A percentile compares a stretch with the other conserved stretches of the same genome.
phyloP scores from a whole-genome alignment of 2,797 vertebrate species.

The Meda fulgida region DNA sequence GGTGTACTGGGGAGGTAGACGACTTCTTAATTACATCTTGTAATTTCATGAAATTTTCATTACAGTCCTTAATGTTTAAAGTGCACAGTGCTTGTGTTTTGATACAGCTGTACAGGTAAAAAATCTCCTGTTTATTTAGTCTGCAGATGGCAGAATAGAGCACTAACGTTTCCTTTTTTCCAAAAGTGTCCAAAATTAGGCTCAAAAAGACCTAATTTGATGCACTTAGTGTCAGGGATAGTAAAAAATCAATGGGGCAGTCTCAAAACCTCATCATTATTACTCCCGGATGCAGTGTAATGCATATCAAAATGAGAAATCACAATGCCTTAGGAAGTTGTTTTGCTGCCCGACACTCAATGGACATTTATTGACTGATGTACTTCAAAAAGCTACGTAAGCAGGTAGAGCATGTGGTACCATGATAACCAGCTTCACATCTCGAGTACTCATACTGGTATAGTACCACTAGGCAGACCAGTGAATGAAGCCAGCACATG shows the following conservation, averaged over 20 bases:
- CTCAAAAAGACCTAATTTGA: neutral
- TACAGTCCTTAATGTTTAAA: constrained; percentile 38
- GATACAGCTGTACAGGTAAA: constrained; percentile 28
- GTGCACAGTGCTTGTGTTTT: neutral
- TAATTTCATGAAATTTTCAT: constrained; percentile 68
- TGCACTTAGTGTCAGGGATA: constrained; percentile 11
- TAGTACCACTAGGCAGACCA: neutral
- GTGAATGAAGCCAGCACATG: constrained; percentile 61
- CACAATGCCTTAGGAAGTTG: constrained; percentile 12
- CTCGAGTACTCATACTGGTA: neutral
- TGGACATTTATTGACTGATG: neutral
- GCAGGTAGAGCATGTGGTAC: neutral
- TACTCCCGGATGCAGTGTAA: constrained; percentile 8
- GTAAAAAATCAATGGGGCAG: constrained; percentile 15
- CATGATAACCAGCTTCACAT: constrained; percentile 8
- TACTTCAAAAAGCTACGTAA: neutral
- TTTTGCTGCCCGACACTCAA: neutral
- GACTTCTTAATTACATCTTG: constrained; percentile 56
- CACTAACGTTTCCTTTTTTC: neutral
- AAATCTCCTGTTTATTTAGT: constrained; percentile 7
- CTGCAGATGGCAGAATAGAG: constrained; percentile 32
- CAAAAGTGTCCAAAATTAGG: constrained; percentile 5
- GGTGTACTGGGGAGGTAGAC: constrained; percentile 21
- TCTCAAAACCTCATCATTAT: constrained; percentile 21
- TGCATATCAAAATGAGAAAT: constrained; percentile 8